Base-by-base conservation (phyloP, 1,140 invertebrate genomes). In the Odontomachus brunneus region DNA sequence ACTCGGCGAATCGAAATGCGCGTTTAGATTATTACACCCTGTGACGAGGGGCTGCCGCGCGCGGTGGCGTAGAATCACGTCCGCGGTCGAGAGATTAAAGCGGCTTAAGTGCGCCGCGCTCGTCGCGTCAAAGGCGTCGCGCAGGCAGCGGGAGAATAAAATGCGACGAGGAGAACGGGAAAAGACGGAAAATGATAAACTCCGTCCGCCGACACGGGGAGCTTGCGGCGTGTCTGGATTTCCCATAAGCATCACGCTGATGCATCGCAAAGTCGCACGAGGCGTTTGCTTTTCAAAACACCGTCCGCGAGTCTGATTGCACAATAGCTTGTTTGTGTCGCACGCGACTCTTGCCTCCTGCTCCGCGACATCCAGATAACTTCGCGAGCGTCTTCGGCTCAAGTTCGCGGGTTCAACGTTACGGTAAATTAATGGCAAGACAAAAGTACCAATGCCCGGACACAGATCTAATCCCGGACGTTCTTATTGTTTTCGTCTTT, bases 11-110 rank as follows among this genome's bases (percentile, higher is more conserved):
- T 84, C 4, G 85, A 72, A 81, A 69, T 22, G 62, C 26, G 55
- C 44, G 55, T 73, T 69, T 60, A 38, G 49, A 84, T 84, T 84
- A 80, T 87, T 62, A 69, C 44, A 38, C 33, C n/a, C 74, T 49
- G 29, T 38, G 74, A 22, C 62, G 63, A 73, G 49, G 73, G 49
- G 59, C 60, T 53, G 51, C 49, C 4, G 44, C 17, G 49, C 4
- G 44, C 17, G 49, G 19, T 26, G 15, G 22, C 44, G 29, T 75
- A 33, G 66, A 67, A 84, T 86, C 84, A 67, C 74, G 74, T 80
- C 59, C 66, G 38, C 51, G 72, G 33, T 22, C 55, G 59, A 65
- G 49, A 71, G 86, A 87, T 88, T 87, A 81, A 84, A 80, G 49
- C 71, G 75, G 75, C 63, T 78, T 78, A 78, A 57, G 33, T 14